Percentiles rank a stretch among this genome's conserved stretches.
These are phyloP conservation scores for Craterocephalus amniculus DNA, from an alignment of 2,797 vertebrate species.

Conservation along the genomic window DNA sequence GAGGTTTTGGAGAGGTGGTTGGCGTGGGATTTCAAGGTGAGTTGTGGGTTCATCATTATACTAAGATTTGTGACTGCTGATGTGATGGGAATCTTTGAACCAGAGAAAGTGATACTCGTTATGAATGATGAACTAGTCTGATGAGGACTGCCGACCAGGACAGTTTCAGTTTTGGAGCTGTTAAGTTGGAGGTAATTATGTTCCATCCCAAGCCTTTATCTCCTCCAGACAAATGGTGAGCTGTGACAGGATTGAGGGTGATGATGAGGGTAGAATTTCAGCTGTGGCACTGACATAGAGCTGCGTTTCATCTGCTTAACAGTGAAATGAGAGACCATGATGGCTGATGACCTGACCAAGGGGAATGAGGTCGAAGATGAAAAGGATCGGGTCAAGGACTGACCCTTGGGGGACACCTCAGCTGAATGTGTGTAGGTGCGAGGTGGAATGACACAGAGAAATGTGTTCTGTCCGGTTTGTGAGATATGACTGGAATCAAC, in stretches of 20 bases:
- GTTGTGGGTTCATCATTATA: too few species aligned
- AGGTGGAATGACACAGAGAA: too few species aligned
- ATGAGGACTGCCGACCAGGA: not conserved
- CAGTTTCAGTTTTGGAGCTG: constrained; percentile 1
- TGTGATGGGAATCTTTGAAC: not conserved
- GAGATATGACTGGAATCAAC: too few species aligned
- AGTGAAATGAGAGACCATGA: not conserved
- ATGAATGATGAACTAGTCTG: not conserved
- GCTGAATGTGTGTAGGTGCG: too few species aligned
- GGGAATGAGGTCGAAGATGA: not conserved
- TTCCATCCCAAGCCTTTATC: not conserved
- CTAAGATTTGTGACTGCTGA: too few species aligned
- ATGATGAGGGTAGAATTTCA: not conserved
- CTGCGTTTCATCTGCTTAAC: too few species aligned
- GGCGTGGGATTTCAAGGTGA: too few species aligned
- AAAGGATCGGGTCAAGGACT: not conserved
- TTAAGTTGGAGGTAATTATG: not conserved
- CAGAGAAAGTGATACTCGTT: constrained; percentile 1
- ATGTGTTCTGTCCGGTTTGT: too few species aligned
- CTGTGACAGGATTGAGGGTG: not conserved
- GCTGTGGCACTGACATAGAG: not conserved
- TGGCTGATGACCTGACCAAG: not conserved
- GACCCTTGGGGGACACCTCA: too few species aligned
- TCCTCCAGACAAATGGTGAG: not conserved
- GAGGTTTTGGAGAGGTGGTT: too few species aligned